phyloP scores from a whole-genome alignment of 2,797 vertebrate species.

The Eleutherodactylus coqui region DNA sequence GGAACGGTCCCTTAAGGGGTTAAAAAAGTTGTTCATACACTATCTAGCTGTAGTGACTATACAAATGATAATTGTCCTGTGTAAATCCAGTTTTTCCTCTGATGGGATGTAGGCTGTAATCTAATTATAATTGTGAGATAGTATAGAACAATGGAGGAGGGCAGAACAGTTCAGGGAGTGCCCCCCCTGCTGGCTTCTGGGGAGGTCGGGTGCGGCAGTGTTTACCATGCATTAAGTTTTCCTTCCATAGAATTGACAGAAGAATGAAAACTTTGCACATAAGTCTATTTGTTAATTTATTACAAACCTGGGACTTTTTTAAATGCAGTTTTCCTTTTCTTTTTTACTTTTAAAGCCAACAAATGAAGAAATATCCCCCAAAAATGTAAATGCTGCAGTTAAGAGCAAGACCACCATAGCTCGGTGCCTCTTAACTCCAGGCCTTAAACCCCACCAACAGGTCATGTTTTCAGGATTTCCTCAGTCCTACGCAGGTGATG shows the following conservation, averaged over 20 bases:
- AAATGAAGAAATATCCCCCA: too few relatives aligned
- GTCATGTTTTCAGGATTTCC: too few relatives aligned
- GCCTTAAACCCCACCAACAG: too few relatives aligned
- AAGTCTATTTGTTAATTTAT: neutral
- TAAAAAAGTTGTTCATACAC: too few relatives aligned
- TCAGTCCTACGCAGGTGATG: too few relatives aligned
- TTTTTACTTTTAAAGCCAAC: neutral
- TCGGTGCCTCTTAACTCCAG: too few relatives aligned
- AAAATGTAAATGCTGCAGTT: too few relatives aligned
- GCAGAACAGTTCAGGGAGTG: neutral
- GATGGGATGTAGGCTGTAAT: neutral
- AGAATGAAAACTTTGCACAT: neutral
- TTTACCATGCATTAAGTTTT: neutral
- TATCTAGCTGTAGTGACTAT: too few relatives aligned
- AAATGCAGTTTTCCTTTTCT: neutral
- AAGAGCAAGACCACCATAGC: too few relatives aligned
- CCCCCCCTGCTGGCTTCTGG: neutral
- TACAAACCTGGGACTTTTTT: neutral
- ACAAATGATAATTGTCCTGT: too few relatives aligned
- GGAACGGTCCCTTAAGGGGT: too few relatives aligned
- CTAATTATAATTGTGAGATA: neutral
- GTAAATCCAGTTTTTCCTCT: neutral
- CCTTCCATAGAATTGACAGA: neutral
- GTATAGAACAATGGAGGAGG: neutral
- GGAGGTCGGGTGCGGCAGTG: neutral